A percentile compares a stretch with the other conserved stretches of the same genome.
phyloP scores from a whole-genome alignment of 2,113 vertebrate species.

The Petroica traversi region DNA sequence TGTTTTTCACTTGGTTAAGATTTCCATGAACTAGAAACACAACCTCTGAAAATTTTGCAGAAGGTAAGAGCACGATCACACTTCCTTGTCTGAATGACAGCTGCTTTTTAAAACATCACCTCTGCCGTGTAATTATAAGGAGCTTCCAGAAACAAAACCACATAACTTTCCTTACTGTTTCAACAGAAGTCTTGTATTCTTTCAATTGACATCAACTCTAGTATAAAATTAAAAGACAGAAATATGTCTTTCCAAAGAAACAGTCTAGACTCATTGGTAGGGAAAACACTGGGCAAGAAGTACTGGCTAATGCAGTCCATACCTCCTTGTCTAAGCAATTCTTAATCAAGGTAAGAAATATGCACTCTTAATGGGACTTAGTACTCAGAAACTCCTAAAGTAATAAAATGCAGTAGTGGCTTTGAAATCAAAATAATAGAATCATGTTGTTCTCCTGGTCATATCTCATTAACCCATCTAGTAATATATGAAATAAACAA shows the following conservation, averaged over 20 bases:
- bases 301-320: background rate
- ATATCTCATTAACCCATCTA: background rate
- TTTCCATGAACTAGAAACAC: background rate
- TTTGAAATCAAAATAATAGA: background rate
- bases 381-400: background rate
- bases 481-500: background rate
- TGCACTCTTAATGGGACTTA: background rate
- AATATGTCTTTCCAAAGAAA: background rate
- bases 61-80: background rate
- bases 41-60: background rate
- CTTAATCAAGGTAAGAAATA: background rate
- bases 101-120: background rate
- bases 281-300: background rate
- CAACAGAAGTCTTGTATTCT: background rate
- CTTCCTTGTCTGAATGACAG: background rate
- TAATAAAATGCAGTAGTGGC: background rate
- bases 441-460: background rate
- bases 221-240: background rate
- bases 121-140: background rate
- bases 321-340: background rate
- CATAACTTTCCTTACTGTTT: background rate
- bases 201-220: background rate
- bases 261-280: background rate
- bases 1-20: background rate
- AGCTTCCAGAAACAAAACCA: background rate